Evolutionary conservation across 2,797 vertebrate species (phyloP).

Genomic region (Sphenopsis melanotis): DNA sequence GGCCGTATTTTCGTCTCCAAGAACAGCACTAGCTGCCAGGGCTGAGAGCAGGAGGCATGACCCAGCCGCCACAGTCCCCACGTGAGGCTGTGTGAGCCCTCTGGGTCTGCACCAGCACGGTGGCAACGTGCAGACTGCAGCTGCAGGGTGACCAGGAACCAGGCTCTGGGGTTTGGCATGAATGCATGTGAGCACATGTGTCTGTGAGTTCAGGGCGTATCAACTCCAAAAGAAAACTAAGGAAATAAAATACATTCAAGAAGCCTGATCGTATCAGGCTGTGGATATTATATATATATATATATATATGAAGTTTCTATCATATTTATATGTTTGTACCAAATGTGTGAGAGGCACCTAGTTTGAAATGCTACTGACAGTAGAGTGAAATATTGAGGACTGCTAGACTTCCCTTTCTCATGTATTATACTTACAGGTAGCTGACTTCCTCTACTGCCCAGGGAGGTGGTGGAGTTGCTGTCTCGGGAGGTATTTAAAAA

Average conservation of each 20-base stretch:
- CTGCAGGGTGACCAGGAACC: neutral
- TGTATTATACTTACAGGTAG: neutral
- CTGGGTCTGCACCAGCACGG: neutral
- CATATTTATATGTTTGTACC: neutral
- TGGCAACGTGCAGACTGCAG: neutral
- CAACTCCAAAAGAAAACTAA: neutral
- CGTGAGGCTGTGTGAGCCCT: neutral
- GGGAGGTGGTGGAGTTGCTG: neutral
- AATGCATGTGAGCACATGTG: fast-evolving
- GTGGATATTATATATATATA: neutral
- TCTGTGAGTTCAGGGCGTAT: neutral
- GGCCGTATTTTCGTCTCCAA: neutral
- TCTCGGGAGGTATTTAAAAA: neutral
- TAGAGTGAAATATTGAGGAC: neutral
- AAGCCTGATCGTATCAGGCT: neutral
- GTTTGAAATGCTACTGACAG: neutral
- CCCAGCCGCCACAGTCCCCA: neutral
- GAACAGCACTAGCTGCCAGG: neutral
- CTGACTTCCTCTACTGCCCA: neutral
- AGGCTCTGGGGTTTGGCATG: neutral
- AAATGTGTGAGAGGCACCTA: neutral
- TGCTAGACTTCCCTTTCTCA: neutral
- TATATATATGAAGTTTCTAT: neutral
- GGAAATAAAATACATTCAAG: neutral
- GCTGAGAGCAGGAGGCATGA: neutral